phyloP scores from a whole-genome alignment of 2,113 vertebrate species.

The Mellivora capensis region DNA sequence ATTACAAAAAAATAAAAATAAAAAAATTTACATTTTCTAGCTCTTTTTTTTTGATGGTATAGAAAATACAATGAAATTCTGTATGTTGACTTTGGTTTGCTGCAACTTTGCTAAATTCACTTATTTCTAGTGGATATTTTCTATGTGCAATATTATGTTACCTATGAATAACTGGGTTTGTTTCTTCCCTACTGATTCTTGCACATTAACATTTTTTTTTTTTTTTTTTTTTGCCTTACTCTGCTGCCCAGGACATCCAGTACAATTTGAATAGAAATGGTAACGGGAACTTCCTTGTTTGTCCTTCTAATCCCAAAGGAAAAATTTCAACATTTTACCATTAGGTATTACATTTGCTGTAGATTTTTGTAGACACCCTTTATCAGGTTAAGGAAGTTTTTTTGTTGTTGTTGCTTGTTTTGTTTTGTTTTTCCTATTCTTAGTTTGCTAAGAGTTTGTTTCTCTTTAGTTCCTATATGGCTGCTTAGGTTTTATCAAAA shows the following conservation, averaged over 20 bases:
- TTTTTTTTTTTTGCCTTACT: not conserved
- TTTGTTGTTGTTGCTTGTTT: not conserved
- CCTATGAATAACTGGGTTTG: not conserved
- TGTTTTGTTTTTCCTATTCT: not conserved
- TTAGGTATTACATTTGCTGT: not conserved
- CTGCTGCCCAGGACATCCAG: not conserved
- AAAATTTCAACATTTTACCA: not conserved
- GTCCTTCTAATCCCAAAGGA: not conserved
- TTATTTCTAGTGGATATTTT: not conserved
- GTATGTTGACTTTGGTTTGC: not conserved
- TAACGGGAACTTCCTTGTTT: not conserved
- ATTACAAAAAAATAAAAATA: not conserved
- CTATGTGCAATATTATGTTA: not conserved
- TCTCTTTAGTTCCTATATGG: not conserved
- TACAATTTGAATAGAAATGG: not conserved
- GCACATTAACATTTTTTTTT: not conserved
- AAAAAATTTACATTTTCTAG: not conserved
- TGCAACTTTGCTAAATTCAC: not conserved
- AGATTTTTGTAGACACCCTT: not conserved
- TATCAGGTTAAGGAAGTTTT: not conserved
- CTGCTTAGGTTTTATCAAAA: not conserved
- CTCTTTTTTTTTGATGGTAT: not conserved
- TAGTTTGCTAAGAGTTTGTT: not conserved
- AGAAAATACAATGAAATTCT: not conserved
- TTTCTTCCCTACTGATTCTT: not conserved